Evolutionary conservation across 92 coral and sea anemone genomes (phyloP), one percentile per base, ranked within the genome.

Genomic region (Phenganax stokvisi): DNA sequence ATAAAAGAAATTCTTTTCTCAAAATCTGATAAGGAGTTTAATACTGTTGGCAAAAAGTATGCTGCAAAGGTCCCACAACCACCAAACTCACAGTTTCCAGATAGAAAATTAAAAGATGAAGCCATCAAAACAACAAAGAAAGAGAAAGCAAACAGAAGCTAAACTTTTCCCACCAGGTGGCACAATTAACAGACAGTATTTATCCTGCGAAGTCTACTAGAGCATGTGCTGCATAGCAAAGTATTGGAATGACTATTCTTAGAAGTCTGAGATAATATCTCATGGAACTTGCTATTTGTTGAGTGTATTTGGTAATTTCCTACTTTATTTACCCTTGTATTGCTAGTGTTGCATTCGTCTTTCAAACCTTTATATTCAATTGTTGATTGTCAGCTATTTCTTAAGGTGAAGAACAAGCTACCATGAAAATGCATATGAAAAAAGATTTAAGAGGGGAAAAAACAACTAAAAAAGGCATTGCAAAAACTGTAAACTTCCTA

Each of bases 1-100:
- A 61, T 61, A 61, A 61, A 61, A 12, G 67, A 61, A 61, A 61
- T 61, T 61, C 17, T 61, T 61, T 61, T 61, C 67, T 61, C 67
- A 61, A 61, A 61, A 61, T 17, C 67, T 61, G 67, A 61, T 7
- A 61, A 61, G 67, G 25, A 61, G 25, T 6, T 8, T 61, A 61
- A 12, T 13, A 28, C 67, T 61, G 25, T 61, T 6, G 13, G 25
- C 8, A 17, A 61, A 61, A 61, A 61, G 67, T 61, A 13, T 61
- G 67, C 67, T 57, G 60, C 67, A 61, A 61, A 61, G 25, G 67
- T 61, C 12, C 67, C 67, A 61, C 67, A 8, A 7, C 67, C 25
- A 20, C 25, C 25, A 20, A 20, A 20, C 25, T 20, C 25, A 20
- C 25, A 20, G 25, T 20, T 20, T 20, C 25, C 25, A 20, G 25